phyloP scores from a whole-genome alignment of 2,797 vertebrate genomes.

The Sarcoramphus papa region DNA sequence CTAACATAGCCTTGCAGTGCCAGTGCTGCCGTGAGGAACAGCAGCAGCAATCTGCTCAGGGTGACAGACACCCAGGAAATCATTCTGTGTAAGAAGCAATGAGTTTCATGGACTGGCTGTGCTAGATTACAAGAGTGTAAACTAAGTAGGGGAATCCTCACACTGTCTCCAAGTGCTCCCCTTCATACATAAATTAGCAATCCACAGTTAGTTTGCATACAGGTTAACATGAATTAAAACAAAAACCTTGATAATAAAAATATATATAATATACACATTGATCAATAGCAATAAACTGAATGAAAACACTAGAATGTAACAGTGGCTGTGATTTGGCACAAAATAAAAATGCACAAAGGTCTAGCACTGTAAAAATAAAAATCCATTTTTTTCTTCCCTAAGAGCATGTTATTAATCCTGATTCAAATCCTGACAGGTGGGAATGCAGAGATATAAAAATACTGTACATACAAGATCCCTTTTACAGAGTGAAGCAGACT shows the following conservation, averaged over 20 bases:
- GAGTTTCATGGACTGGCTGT: background rate
- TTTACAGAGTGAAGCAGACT: conserved; percentile 25
- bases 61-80: background rate
- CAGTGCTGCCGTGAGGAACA: background rate
- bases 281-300: conserved; percentile 45
- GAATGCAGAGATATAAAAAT: conserved; percentile 60
- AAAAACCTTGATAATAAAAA: conserved; percentile 56
- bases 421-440: conserved; percentile 28
- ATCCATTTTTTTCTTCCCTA: background rate
- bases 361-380: conserved; percentile 44
- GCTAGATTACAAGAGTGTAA: background rate
- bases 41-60: background rate
- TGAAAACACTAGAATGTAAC: conserved; percentile 37
- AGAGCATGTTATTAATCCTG: conserved; percentile 7
- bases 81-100: background rate
- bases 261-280: conserved; percentile 34
- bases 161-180: conserved; percentile 44
- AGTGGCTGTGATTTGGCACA: conserved; percentile 61
- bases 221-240: conserved; percentile 48
- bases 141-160: conserved; percentile 32
- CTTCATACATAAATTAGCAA: conserved; percentile 43
- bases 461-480: conserved; percentile 56
- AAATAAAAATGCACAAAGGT: conserved; percentile 24
- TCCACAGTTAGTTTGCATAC: conserved; percentile 40
- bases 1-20: background rate